These are phyloP conservation scores for Bos javanicus DNA, from an alignment of 2,113 vertebrate species.

Conservation along the genomic window DNA sequence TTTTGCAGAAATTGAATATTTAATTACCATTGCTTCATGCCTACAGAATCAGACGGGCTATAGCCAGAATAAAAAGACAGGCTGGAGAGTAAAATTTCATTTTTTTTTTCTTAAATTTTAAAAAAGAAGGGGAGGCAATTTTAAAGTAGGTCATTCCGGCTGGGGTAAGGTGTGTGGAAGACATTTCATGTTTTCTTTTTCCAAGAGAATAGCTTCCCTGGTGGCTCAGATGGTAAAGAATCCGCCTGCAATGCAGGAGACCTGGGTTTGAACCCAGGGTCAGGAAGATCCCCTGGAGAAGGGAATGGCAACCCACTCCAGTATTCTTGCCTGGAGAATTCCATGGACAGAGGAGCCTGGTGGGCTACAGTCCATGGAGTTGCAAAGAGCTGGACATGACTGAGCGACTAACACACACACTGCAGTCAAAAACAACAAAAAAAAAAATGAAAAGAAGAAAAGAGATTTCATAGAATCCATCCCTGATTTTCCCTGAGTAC, in stretches of 20 bases:
- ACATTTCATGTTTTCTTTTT: not conserved
- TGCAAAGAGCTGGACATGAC: not conserved
- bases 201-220: not conserved
- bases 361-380: not conserved
- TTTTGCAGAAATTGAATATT: not conserved
- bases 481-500: not conserved
- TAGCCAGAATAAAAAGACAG: not conserved
- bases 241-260: not conserved
- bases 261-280: not conserved
- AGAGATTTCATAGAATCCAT: not conserved
- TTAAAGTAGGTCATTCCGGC: not conserved
- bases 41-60: not conserved
- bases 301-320: not conserved
- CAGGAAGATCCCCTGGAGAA: not conserved
- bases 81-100: not conserved
- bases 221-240: not conserved
- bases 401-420: not conserved
- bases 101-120: not conserved
- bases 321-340: not conserved
- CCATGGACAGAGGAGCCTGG: not conserved
- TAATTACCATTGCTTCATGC: not conserved
- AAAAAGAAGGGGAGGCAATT: not conserved
- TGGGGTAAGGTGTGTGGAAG: not conserved
- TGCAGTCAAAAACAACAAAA: not conserved
- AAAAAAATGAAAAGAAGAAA: not conserved